Percentiles rank a stretch among this genome's conserved stretches.
phyloP scores from a whole-genome alignment of 2,888 invertebrate species.

The Leptothorax acervorum region DNA sequence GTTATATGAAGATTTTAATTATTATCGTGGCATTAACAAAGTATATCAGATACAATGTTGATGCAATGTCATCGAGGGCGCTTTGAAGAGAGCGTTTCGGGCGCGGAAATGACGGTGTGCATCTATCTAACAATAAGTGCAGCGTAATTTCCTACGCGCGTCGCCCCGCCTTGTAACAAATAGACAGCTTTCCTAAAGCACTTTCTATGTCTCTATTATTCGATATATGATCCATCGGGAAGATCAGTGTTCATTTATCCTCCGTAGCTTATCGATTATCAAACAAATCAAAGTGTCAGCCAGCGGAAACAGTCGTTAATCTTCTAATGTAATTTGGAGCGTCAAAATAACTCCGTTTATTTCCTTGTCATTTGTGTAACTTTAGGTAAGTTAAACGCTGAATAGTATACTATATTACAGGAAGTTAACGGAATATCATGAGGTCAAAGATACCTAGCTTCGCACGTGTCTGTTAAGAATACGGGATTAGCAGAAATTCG shows the following conservation, averaged over 20 bases:
- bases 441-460: conserved; percentile 15
- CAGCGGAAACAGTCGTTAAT: conserved; percentile 26
- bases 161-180: conserved; percentile 59
- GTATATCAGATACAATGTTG: not conserved
- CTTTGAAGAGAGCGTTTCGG: conserved; percentile 15
- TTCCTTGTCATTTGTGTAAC: not conserved
- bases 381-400: not conserved
- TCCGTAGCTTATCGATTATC: not conserved
- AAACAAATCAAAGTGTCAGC: conserved; percentile 16
- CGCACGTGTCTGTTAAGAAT: conserved; percentile 26
- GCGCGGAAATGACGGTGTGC: conserved; percentile 27
- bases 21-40: not conserved
- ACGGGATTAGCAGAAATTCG: conserved; percentile 7
- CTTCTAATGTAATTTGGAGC: not conserved
- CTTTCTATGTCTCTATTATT: conserved; percentile 50
- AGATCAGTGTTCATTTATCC: not conserved
- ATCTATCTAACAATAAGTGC: not conserved
- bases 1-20: not conserved
- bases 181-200: conserved; percentile 29
- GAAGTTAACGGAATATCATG: conserved; percentile 29
- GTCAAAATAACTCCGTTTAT: not conserved
- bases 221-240: conserved; percentile 20
- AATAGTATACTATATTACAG: conserved; percentile 23
- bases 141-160: conserved; percentile 25
- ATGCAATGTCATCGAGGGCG: conserved; percentile 6